Evolutionary conservation across 2,888 invertebrate species (phyloP).

Genomic region (Aradus depressus): DNA sequence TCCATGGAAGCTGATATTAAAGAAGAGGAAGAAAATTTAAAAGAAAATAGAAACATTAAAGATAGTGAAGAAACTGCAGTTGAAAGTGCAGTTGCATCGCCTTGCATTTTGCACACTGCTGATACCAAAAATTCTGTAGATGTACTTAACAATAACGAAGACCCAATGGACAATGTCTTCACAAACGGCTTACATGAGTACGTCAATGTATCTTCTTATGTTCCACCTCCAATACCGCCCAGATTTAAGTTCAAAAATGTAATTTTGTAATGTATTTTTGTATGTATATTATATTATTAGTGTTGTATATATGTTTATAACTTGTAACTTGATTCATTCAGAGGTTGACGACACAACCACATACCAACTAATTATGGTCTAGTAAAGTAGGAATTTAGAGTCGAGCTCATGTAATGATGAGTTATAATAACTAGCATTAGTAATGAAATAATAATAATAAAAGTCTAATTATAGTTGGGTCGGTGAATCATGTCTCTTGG

Average conservation of each 20-base stretch:
- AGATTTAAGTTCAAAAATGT: conserved; percentile 26
- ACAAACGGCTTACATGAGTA: conserved; percentile 23
- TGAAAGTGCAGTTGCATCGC: not conserved
- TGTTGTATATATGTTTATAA: too few species aligned
- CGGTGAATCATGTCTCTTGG: too few species aligned
- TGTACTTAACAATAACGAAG: conserved; percentile 17
- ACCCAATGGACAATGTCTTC: conserved; percentile 17
- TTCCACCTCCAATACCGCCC: conserved; percentile 27
- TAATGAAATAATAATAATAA: too few species aligned
- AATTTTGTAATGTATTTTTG: conserved; percentile 25
- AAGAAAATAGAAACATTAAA: too few species aligned
- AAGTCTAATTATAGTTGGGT: too few species aligned
- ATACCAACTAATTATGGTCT: too few species aligned
- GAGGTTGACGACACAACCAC: too few species aligned
- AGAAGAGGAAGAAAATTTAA: conserved; percentile 3
- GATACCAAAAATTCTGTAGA: conserved; percentile 8
- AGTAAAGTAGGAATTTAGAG: too few species aligned
- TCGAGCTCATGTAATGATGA: too few species aligned
- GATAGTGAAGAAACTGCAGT: conserved; percentile 7
- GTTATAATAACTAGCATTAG: too few species aligned
- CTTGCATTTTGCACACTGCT: conserved; percentile 4
- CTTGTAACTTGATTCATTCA: too few species aligned
- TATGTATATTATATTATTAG: too few species aligned
- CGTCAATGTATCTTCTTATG: conserved; percentile 26
- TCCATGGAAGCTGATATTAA: conserved; percentile 9